A percentile compares a stretch with the other conserved stretches of the same genome.
Evolutionary conservation across 2,888 invertebrate genomes (phyloP).

Genomic region (Thecophora atra): DNA sequence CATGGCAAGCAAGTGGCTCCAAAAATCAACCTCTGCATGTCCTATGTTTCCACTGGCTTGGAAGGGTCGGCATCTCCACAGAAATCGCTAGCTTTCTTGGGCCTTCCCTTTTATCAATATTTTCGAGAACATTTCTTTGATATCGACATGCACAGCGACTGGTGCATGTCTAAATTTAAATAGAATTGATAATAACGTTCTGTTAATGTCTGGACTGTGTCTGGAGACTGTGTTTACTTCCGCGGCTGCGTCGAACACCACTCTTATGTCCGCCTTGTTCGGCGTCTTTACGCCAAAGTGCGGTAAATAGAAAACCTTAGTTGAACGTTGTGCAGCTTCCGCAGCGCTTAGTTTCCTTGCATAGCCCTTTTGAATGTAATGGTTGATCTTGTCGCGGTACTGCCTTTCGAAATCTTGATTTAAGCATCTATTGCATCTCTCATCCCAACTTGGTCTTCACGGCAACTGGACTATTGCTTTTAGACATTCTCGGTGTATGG

Average conservation of each 20-base stretch:
- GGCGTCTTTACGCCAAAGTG: too few species aligned
- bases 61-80: conserved; percentile 38
- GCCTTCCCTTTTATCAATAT: too few species aligned
- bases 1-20: conserved; percentile 40
- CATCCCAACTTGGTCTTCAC: conserved; percentile 3
- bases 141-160: conserved; percentile 35
- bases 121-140: conserved; percentile 37
- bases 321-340: too few species aligned
- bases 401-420: too few species aligned
- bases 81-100: background rate
- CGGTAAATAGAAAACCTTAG: too few species aligned
- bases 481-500: background rate
- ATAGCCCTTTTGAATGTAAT: too few species aligned
- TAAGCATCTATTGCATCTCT: too few species aligned
- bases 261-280: too few species aligned
- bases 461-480: background rate
- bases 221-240: too few species aligned
- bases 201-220: conserved; percentile 23
- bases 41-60: conserved; percentile 35
- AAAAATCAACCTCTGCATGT: conserved; percentile 43
- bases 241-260: too few species aligned
- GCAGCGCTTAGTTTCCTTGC: too few species aligned
- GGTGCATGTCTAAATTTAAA: conserved; percentile 37
- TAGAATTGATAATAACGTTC: conserved; percentile 20
- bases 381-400: too few species aligned